A percentile compares a stretch with the other conserved stretches of the same genome.
Conservation (phyloP, 2,888 invertebrate genomes). For the Altica lythri region DNA sequence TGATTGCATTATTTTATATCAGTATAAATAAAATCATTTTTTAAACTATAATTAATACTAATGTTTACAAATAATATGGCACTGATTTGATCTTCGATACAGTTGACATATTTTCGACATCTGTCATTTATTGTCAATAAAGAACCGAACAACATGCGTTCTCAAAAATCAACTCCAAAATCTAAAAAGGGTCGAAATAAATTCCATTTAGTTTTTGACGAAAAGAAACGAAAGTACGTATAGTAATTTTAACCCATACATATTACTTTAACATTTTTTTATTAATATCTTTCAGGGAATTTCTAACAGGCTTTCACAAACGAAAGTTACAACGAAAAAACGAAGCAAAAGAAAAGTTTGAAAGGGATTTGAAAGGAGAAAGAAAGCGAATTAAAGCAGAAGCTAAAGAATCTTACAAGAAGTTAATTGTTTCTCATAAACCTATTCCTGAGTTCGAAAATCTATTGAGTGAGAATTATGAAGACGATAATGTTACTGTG, state of each 20-base stretch:
- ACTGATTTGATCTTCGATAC: background rate
- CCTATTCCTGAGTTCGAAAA: slow-evolving; percentile 73
- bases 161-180: slow-evolving; percentile 30
- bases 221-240: slow-evolving; percentile 63
- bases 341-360: slow-evolving; percentile 74
- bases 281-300: slow-evolving; percentile 66
- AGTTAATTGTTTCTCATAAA: slow-evolving; percentile 72
- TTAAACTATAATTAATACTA: background rate
- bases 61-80: background rate
- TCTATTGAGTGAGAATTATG: slow-evolving; percentile 71
- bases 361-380: slow-evolving; percentile 74
- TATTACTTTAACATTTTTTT: background rate
- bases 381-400: slow-evolving; percentile 75
- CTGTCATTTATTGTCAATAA: background rate
- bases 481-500: slow-evolving; percentile 77
- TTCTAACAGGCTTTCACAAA: slow-evolving; percentile 80
- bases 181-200: slow-evolving; percentile 56
- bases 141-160: slow-evolving; percentile 29
- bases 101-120: slow-evolving; percentile 1
- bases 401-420: slow-evolving; percentile 74
- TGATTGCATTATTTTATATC: too few relatives aligned
- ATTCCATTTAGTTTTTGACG: slow-evolving; percentile 64
- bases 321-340: slow-evolving; percentile 77
- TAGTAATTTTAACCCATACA: slow-evolving; percentile 19
- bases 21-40: background rate